Conservation (phyloP, 2,797 vertebrate genomes). For the Enteromius radiatus region DNA sequence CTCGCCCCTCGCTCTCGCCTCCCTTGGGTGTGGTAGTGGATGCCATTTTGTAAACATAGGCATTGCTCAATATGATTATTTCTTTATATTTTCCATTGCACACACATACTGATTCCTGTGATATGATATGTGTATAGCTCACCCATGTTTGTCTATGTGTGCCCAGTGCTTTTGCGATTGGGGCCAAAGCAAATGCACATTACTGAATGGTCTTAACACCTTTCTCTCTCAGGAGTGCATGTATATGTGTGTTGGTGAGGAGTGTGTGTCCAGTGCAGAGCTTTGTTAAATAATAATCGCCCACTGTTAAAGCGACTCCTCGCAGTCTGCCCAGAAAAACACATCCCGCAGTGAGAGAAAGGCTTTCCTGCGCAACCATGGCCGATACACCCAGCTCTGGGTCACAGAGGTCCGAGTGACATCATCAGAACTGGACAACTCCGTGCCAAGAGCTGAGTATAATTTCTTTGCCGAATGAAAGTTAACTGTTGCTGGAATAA, state of each 20-base stretch:
- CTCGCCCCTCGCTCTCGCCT: conserved; percentile 52
- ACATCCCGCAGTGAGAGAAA: conserved; percentile 42
- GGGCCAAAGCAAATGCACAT: conserved; percentile 52
- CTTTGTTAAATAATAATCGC: conserved; percentile 63
- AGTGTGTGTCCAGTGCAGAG: conserved; percentile 32
- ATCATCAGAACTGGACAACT: conserved; percentile 52
- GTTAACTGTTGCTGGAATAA: conserved; percentile 13
- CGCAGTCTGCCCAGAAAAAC: conserved; percentile 69
- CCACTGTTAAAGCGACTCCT: conserved; percentile 67
- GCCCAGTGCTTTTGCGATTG: conserved; percentile 45
- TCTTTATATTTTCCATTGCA: conserved; percentile 54
- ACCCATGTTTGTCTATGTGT: conserved; percentile 39
- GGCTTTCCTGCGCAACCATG: conserved; percentile 44
- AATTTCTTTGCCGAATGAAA: not conserved
- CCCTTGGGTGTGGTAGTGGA: conserved; percentile 57
- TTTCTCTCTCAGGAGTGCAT: conserved; percentile 52
- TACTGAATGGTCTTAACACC: conserved; percentile 64
- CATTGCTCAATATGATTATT: conserved; percentile 54
- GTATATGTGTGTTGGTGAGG: conserved; percentile 16
- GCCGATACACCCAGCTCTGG: conserved; percentile 36
- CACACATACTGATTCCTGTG: conserved; percentile 18
- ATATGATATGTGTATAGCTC: conserved; percentile 32
- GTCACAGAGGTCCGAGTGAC: conserved; percentile 55
- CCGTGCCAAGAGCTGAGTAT: conserved; percentile 34
- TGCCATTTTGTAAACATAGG: conserved; percentile 60